phyloP scores from a whole-genome alignment of 2,888 invertebrate genomes.

The Crioceris asparagi region DNA sequence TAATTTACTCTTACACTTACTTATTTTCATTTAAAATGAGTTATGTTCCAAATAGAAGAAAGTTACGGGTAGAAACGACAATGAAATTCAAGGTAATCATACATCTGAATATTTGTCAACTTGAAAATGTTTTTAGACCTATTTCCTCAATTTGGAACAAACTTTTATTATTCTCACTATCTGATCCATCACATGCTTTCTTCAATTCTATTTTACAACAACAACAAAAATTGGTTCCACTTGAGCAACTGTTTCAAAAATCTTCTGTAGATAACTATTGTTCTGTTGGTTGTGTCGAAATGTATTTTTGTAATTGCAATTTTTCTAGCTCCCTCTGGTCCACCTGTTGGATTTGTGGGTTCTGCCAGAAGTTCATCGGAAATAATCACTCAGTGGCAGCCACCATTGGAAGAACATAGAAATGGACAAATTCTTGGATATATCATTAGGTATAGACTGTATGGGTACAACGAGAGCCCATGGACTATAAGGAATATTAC shows the following conservation, averaged over 20 bases:
- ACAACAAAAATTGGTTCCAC: neutral
- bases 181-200: too few relatives aligned
- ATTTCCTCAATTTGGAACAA: too few relatives aligned
- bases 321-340: constrained; percentile 80
- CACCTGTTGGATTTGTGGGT: constrained; percentile 89
- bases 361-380: constrained; percentile 89
- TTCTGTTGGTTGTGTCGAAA: neutral
- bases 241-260: too few relatives aligned
- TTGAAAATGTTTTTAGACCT: too few relatives aligned
- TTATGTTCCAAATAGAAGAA: too few relatives aligned
- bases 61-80: too few relatives aligned
- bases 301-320: neutral
- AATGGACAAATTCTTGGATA: constrained; percentile 95
- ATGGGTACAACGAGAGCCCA: constrained; percentile 84
- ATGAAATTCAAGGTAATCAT: too few relatives aligned
- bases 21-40: too few relatives aligned
- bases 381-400: constrained; percentile 95
- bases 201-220: neutral
- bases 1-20: too few relatives aligned
- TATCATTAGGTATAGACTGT: constrained; percentile 79
- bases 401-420: constrained; percentile 85
- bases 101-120: too few relatives aligned
- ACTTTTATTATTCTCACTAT: too few relatives aligned
- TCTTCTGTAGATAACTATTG: too few relatives aligned
- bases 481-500: constrained; percentile 90